Evolutionary conservation across 2,888 invertebrate genomes (phyloP).

Genomic region (Corbicula japonica): DNA sequence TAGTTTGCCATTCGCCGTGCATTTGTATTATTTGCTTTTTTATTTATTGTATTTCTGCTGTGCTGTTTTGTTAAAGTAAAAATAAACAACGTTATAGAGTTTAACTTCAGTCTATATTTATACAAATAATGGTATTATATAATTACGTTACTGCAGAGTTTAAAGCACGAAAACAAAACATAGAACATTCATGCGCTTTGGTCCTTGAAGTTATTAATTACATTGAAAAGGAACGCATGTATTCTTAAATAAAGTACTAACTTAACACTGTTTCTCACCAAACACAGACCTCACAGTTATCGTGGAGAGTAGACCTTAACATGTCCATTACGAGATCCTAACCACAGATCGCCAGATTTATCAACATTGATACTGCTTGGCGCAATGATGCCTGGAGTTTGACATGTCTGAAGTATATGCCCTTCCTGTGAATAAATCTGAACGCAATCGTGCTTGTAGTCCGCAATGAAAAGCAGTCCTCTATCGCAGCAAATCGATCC

Average conservation of each 20-base stretch:
- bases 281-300: too few relatives aligned
- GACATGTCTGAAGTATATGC: slow-evolving; percentile 50
- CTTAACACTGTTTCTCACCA: too few relatives aligned
- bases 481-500: slow-evolving; percentile 45
- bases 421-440: slow-evolving; percentile 59
- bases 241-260: too few relatives aligned
- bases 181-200: too few relatives aligned
- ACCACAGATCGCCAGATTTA: slow-evolving; percentile 49
- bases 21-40: background rate
- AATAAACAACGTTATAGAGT: too few relatives aligned
- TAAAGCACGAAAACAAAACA: too few relatives aligned
- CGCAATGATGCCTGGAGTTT: slow-evolving; percentile 47
- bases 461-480: slow-evolving; percentile 59
- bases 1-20: too few relatives aligned
- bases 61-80: background rate
- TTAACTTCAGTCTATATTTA: too few relatives aligned
- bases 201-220: too few relatives aligned
- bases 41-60: background rate
- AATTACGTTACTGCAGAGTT: too few relatives aligned
- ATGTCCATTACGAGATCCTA: slow-evolving; percentile 54
- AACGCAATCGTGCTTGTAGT: slow-evolving; percentile 53
- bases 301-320: slow-evolving; percentile 46
- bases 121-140: too few relatives aligned
- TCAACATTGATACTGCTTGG: slow-evolving; percentile 57
- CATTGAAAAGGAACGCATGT: too few relatives aligned